Percentiles rank a stretch among this genome's conserved stretches.
phyloP scores from a whole-genome alignment of 2,797 vertebrate genomes.

The Buphagus erythrorhynchus region DNA sequence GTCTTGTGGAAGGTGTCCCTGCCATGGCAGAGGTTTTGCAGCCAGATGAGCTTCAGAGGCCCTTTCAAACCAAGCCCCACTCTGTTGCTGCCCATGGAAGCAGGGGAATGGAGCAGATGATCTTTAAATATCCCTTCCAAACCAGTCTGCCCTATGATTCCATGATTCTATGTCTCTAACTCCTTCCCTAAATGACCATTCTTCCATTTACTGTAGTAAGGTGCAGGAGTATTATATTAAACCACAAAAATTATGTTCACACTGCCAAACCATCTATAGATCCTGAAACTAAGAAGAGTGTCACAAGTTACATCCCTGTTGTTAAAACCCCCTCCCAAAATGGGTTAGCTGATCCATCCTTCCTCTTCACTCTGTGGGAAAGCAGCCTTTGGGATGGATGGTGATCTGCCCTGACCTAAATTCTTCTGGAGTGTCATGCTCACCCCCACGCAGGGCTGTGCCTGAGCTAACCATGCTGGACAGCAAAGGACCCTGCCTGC shows the following conservation, averaged over 20 bases:
- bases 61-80: neutral
- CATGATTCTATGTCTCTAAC: neutral
- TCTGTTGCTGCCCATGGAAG: neutral
- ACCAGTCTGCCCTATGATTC: accelerated
- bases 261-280: neutral
- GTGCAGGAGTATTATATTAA: neutral
- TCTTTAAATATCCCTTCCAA: neutral
- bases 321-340: neutral
- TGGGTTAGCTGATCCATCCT: neutral
- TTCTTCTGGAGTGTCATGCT: neutral
- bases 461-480: neutral
- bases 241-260: neutral
- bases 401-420: neutral
- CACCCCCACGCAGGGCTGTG: accelerated
- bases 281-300: neutral
- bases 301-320: neutral
- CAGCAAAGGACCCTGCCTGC: neutral
- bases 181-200: neutral
- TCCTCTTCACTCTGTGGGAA: neutral
- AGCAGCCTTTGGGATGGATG: neutral
- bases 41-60: neutral
- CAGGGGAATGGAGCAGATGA: neutral
- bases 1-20: neutral
- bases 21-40: neutral
- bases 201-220: neutral